Evolutionary conservation across 2,113 vertebrate genomes (phyloP).

Genomic region (Sitta europaea): DNA sequence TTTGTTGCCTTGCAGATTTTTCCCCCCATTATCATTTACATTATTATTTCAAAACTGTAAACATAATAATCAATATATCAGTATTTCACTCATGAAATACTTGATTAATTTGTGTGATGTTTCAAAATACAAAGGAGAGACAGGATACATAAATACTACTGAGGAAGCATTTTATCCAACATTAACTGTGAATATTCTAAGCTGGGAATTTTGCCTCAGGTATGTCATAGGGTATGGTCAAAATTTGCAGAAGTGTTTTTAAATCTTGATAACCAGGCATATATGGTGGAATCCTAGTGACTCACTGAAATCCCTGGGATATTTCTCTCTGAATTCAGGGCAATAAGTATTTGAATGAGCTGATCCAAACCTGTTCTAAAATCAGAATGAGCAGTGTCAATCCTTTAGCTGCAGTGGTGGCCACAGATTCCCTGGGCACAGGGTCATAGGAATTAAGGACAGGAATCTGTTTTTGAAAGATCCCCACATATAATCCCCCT

Average conservation of each 20-base stretch:
- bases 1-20: not conserved
- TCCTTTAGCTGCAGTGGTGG: not conserved
- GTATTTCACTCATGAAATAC: not conserved
- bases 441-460: not conserved
- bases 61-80: not conserved
- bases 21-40: not conserved
- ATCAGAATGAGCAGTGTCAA: not conserved
- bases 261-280: not conserved
- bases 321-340: not conserved
- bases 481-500: fast-evolving
- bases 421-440: not conserved
- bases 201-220: not conserved
- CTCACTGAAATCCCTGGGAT: not conserved
- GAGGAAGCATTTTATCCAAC: not conserved
- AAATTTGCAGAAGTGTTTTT: not conserved
- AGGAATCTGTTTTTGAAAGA: not conserved
- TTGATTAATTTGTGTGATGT: not conserved
- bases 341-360: not conserved
- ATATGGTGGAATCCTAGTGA: not conserved
- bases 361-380: not conserved
- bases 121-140: not conserved
- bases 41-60: not conserved
- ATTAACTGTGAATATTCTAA: not conserved
- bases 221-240: not conserved
- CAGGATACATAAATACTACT: not conserved